phyloP scores from a whole-genome alignment of 92 coral and sea anemone genomes.

The Anthopleura xanthogrammica region DNA sequence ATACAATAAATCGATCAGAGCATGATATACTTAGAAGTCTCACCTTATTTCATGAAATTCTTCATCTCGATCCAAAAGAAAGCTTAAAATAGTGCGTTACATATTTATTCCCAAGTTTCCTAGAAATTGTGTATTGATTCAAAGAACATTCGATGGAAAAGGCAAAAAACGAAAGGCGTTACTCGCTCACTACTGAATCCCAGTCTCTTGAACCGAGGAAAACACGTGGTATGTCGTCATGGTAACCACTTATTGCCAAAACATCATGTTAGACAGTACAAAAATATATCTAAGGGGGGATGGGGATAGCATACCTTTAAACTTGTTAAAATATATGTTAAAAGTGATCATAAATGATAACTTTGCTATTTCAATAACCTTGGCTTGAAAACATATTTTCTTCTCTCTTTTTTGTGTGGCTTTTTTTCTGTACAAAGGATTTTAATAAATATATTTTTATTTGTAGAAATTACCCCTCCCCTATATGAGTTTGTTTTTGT shows the following conservation, averaged over 20 bases:
- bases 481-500: neutral
- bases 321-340: neutral
- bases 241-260: slow-evolving; percentile 7
- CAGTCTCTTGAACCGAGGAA: slow-evolving; percentile 7
- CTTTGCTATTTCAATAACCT: neutral
- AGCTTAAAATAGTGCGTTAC: neutral
- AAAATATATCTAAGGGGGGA: neutral
- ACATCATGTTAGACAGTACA: neutral
- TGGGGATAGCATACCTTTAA: neutral
- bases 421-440: neutral
- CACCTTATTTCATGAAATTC: neutral
- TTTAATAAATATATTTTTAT: neutral
- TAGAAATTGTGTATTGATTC: neutral
- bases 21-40: neutral
- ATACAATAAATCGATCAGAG: neutral
- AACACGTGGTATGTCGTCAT: slow-evolving; percentile 23
- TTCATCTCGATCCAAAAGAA: neutral
- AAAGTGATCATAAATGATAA: neutral
- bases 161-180: slow-evolving; percentile 34
- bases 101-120: neutral
- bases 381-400: neutral
- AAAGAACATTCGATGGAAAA: neutral
- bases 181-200: neutral
- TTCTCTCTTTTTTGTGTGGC: neutral
- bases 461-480: slow-evolving; percentile 2